Evolutionary conservation across 2,797 vertebrate species (phyloP).

Genomic region (Prunella strophiata): DNA sequence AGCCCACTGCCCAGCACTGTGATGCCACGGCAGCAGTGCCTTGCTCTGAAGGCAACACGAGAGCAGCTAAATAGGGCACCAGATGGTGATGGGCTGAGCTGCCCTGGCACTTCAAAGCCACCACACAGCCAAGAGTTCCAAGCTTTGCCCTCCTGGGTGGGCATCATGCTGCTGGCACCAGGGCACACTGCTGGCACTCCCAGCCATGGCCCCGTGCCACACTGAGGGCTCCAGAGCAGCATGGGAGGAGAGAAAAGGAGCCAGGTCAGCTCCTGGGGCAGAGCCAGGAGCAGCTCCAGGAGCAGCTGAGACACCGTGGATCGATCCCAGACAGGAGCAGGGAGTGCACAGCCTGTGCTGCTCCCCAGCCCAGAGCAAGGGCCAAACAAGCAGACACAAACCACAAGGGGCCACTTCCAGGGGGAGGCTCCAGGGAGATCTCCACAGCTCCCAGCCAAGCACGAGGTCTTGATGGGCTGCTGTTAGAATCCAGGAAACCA

Average conservation of each 20-base stretch:
- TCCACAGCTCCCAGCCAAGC: not conserved
- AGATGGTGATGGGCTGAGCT: slow-evolving; percentile 1
- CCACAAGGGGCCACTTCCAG: not conserved
- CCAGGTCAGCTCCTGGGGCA: slow-evolving; percentile 22
- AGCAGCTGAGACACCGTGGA: fast-evolving
- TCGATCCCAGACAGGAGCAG: not conserved
- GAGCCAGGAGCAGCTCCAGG: slow-evolving; percentile 19
- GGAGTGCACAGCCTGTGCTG: fast-evolving
- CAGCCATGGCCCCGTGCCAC: not conserved
- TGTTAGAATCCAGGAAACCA: not conserved
- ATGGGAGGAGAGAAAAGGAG: not conserved
- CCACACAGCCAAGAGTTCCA: not conserved
- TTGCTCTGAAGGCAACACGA: fast-evolving
- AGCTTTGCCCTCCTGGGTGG: not conserved
- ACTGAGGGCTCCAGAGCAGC: not conserved
- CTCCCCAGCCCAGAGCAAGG: fast-evolving
- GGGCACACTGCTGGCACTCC: not conserved
- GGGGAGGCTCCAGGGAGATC: not conserved
- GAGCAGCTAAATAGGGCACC: slow-evolving; percentile 18
- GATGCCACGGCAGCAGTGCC: fast-evolving
- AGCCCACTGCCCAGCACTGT: fast-evolving
- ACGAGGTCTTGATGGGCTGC: fast-evolving
- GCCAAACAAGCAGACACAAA: fast-evolving
- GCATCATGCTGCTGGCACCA: not conserved
- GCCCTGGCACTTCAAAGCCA: not conserved